Conservation (phyloP, 2,113 vertebrate species). For the Cavia aperea region DNA sequence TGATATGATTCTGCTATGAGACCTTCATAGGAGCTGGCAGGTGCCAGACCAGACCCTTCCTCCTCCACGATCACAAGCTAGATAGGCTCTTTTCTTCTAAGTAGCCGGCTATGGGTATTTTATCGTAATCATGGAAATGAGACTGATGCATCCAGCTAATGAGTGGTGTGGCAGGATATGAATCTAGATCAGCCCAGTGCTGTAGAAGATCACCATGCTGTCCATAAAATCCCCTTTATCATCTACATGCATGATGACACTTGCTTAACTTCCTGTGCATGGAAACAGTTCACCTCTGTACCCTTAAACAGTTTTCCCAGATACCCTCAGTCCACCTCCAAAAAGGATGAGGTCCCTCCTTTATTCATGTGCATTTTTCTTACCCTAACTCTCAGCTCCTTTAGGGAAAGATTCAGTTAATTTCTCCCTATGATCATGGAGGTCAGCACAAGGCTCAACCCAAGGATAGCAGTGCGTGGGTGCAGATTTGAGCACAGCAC, state of each 20-base stretch:
- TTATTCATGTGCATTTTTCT: not conserved
- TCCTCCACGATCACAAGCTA: not conserved
- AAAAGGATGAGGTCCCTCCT: not conserved
- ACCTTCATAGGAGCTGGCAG: no score
- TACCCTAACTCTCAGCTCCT: not conserved
- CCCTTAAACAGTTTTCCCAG: not conserved
- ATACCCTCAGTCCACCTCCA: fast-evolving
- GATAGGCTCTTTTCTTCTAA: not conserved
- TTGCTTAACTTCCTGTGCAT: no score
- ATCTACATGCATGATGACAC: fast-evolving
- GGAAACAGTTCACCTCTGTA: not conserved
- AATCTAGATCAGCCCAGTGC: no score
- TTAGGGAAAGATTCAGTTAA: not conserved
- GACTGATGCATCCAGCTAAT: not conserved
- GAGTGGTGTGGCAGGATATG: not conserved
- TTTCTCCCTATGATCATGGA: not conserved
- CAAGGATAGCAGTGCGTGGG: no score
- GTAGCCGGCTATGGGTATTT: not conserved
- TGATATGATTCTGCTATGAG: not conserved
- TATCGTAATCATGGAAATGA: not conserved
- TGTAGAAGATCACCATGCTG: not conserved
- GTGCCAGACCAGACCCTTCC: not conserved
- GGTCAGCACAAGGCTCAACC: not conserved
- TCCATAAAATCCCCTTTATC: not conserved
- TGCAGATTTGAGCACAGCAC: not conserved